Percentiles rank a stretch among this genome's conserved stretches.
These are phyloP conservation scores for Campoletis sonorensis DNA, from an alignment of 1,140 invertebrate genomes.

Conservation along the genomic window DNA sequence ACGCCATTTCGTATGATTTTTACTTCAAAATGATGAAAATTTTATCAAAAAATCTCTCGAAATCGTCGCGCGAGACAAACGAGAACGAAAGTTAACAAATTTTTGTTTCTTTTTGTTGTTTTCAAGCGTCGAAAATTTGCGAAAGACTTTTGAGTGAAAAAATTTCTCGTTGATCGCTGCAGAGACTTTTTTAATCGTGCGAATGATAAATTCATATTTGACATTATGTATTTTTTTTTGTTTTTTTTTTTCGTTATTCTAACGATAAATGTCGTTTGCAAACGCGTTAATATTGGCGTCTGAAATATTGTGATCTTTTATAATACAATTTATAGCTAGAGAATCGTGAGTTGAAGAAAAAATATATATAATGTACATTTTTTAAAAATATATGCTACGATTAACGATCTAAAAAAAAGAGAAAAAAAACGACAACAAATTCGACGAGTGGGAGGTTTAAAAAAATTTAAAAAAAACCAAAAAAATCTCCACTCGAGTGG, in stretches of 20 bases:
- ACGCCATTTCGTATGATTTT: background rate
- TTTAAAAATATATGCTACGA: constrained; percentile 36
- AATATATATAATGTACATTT: constrained; percentile 43
- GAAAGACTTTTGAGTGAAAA: background rate
- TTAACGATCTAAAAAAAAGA: background rate
- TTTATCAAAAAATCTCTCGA: background rate
- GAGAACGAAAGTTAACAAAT: background rate
- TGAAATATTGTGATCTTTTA: constrained; percentile 51
- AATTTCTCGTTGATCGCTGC: background rate
- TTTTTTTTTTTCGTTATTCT: too few relatives aligned
- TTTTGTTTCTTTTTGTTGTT: constrained; percentile 6
- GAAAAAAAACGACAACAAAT: constrained; percentile 33
- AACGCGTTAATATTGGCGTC: constrained; percentile 44
- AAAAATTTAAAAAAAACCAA: too few relatives aligned
- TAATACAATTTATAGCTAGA: constrained; percentile 36
- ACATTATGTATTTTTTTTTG: constrained; percentile 5
- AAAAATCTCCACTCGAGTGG: constrained; percentile 63
- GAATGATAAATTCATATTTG: background rate
- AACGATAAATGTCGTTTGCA: constrained; percentile 18
- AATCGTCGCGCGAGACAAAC: background rate
- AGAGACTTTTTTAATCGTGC: background rate
- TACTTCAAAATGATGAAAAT: background rate
- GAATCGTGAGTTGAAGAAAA: constrained; percentile 25
- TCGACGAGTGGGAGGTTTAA: constrained; percentile 5
- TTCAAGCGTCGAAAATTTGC: constrained; percentile 24